phyloP scores from a whole-genome alignment of 2,113 vertebrate genomes.

The Spermophilus dauricus region DNA sequence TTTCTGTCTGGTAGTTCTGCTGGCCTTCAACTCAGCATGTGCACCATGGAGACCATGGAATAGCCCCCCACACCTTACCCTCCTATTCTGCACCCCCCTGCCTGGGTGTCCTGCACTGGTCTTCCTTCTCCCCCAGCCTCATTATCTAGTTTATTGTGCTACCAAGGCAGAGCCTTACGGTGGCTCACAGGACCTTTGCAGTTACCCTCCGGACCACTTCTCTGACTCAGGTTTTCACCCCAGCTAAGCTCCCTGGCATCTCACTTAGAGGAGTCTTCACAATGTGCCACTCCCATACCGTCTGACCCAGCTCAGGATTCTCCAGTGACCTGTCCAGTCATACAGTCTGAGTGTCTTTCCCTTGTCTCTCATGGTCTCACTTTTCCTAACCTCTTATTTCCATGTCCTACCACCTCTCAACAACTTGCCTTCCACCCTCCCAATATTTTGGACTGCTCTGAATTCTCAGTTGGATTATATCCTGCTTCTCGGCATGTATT shows the following conservation, averaged over 20 bases:
- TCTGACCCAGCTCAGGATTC: background rate
- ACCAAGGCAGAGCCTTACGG: accelerated
- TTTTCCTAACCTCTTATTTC: background rate
- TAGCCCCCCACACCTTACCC: too few relatives aligned
- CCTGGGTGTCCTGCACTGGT: accelerated
- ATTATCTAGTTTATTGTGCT: background rate
- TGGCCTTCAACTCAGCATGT: background rate
- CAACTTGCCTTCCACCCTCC: background rate
- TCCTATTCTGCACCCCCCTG: background rate
- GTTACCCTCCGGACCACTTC: background rate
- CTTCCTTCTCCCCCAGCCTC: background rate
- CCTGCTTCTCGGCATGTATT: background rate
- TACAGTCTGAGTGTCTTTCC: too few relatives aligned
- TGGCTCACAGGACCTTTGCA: background rate
- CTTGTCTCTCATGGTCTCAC: accelerated
- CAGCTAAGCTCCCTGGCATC: background rate
- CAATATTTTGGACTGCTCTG: background rate
- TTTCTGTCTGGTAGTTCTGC: background rate
- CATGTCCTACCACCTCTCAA: background rate
- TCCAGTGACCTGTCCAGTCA: background rate
- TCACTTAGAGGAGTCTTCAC: background rate
- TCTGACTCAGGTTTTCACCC: background rate
- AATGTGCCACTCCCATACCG: background rate
- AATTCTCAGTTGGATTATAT: background rate
- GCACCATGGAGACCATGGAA: background rate